Conservation (phyloP, 2,797 vertebrate species). For the Dallia pectoralis region DNA sequence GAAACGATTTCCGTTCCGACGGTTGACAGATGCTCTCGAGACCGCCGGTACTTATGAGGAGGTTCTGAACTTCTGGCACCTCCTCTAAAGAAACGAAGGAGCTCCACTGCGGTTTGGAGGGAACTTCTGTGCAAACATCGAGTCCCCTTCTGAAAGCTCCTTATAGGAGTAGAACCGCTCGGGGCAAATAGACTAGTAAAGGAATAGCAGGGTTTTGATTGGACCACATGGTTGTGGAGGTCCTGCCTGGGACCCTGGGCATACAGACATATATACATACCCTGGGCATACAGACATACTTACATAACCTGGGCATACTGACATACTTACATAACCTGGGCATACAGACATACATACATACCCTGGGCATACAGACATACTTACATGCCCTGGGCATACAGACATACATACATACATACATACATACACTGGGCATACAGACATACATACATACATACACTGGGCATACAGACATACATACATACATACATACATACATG, state of each 20-base stretch:
- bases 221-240: slow-evolving; percentile 46
- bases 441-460: too few relatives aligned
- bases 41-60: slow-evolving; percentile 17
- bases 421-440: too few relatives aligned
- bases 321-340: too few relatives aligned
- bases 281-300: too few relatives aligned
- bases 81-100: slow-evolving; percentile 19
- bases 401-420: too few relatives aligned
- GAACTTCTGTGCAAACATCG: slow-evolving; percentile 50
- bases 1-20: slow-evolving; percentile 14
- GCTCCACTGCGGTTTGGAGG: slow-evolving; percentile 47
- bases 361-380: too few relatives aligned
- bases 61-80: slow-evolving; percentile 3
- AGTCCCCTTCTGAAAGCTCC: slow-evolving; percentile 64
- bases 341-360: too few relatives aligned
- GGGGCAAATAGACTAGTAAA: slow-evolving; percentile 40
- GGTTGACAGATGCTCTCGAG: slow-evolving; percentile 15
- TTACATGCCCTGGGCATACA: too few relatives aligned
- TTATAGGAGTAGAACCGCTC: slow-evolving; percentile 41
- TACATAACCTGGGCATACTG: too few relatives aligned
- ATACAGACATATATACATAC: not conserved
- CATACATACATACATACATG: too few relatives aligned
- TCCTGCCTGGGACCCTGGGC: slow-evolving; percentile 13
- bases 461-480: too few relatives aligned
- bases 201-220: slow-evolving; percentile 57